Percentiles rank a stretch among this genome's conserved stretches.
These are phyloP conservation scores for Eupsittula cactorum DNA, from an alignment of 2,113 vertebrate species.

Conservation along the genomic window DNA sequence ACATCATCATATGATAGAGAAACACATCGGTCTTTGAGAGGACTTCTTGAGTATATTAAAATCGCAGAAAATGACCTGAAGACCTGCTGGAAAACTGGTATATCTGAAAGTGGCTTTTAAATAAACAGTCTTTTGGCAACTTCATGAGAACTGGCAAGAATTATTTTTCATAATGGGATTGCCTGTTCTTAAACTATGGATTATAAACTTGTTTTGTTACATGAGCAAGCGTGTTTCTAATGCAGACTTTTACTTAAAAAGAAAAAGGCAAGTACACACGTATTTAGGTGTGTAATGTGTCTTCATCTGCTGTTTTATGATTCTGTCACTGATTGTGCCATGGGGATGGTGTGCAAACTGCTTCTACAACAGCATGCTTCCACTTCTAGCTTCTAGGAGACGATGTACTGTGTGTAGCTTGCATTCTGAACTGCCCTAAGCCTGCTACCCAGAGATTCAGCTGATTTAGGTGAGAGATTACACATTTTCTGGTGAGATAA, in stretches of 20 bases:
- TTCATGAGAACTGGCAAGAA: neutral
- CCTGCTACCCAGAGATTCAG: neutral
- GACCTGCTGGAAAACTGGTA: neutral
- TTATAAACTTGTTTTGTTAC: neutral
- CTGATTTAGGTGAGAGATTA: neutral
- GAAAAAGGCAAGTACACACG: neutral
- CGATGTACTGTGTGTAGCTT: neutral
- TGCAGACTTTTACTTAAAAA: neutral
- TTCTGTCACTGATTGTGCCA: neutral
- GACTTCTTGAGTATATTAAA: neutral
- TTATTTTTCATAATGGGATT: neutral
- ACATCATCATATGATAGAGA: neutral
- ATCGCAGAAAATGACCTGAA: neutral
- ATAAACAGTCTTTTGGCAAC: neutral
- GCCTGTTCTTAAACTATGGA: neutral
- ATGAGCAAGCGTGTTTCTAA: neutral
- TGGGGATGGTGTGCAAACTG: neutral
- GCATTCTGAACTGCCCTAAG: neutral
- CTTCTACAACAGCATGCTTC: neutral
- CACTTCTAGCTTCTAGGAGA: neutral
- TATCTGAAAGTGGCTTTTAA: neutral
- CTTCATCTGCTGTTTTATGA: neutral
- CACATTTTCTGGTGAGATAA: neutral
- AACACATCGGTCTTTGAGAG: neutral
- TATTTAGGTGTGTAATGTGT: neutral